These are phyloP conservation scores for Macropus fuliginosus DNA, from an alignment of 2,797 vertebrate genomes.

Conservation along the genomic window DNA sequence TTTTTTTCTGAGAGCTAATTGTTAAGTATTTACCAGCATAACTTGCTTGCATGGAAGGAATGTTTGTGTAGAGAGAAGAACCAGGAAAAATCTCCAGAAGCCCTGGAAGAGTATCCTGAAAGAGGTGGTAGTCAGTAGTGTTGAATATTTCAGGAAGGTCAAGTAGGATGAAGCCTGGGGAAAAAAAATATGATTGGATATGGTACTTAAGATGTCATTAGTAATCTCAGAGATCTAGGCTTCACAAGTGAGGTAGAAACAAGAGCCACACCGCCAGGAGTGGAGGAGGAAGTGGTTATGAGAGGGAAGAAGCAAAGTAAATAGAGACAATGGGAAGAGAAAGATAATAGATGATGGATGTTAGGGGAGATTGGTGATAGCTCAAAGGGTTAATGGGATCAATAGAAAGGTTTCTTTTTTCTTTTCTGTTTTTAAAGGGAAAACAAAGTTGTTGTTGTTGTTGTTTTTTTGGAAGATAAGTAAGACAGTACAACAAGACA, in stretches of 20 bases:
- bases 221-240: background rate
- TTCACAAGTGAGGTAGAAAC: background rate
- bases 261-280: background rate
- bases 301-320: background rate
- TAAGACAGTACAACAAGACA: constrained; percentile 24
- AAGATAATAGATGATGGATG: background rate
- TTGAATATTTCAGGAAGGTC: background rate
- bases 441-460: background rate
- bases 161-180: background rate
- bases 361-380: background rate
- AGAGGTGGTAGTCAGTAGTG: background rate
- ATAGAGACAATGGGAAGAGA: background rate
- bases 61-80: background rate
- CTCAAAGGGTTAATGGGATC: background rate
- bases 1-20: background rate
- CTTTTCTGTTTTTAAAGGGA: background rate
- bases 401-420: background rate
- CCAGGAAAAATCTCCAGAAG: background rate
- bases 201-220: background rate
- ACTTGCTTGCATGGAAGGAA: background rate
- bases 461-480: background rate
- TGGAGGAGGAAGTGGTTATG: background rate
- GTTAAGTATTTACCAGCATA: background rate
- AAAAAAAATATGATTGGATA: background rate
- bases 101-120: background rate